These are phyloP conservation scores for Aegypius monachus DNA, from an alignment of 2,113 vertebrate species.

Conservation along the genomic window DNA sequence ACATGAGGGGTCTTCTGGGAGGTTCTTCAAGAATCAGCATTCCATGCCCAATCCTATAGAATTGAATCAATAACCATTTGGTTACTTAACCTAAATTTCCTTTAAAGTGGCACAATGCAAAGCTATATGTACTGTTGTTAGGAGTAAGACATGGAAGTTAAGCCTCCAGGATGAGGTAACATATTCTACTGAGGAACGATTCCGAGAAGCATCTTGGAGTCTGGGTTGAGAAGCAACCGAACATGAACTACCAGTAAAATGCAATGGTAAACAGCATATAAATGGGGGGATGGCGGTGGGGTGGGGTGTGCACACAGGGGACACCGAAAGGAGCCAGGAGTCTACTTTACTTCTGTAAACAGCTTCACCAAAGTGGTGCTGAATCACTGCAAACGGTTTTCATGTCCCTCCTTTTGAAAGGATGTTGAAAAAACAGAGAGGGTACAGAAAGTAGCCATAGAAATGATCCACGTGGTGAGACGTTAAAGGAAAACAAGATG, in stretches of 20 bases:
- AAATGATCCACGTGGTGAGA: background rate
- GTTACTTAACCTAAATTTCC: background rate
- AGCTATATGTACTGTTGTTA: background rate
- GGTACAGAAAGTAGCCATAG: background rate
- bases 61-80: background rate
- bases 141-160: background rate
- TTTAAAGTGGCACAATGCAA: background rate
- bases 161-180: background rate
- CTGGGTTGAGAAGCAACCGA: background rate
- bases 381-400: background rate
- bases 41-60: background rate
- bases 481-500: background rate
- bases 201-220: background rate
- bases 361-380: background rate
- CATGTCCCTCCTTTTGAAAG: background rate
- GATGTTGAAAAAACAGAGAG: background rate
- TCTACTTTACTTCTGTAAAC: background rate
- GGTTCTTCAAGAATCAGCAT: background rate
- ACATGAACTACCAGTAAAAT: background rate
- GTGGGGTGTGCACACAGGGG: rapidly evolving
- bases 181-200: background rate
- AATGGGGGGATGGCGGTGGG: rapidly evolving
- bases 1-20: background rate
- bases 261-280: background rate
- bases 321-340: background rate